Evolutionary conservation across 2,888 invertebrate species (phyloP).

Genomic region (Drosophila mayaguana): DNA sequence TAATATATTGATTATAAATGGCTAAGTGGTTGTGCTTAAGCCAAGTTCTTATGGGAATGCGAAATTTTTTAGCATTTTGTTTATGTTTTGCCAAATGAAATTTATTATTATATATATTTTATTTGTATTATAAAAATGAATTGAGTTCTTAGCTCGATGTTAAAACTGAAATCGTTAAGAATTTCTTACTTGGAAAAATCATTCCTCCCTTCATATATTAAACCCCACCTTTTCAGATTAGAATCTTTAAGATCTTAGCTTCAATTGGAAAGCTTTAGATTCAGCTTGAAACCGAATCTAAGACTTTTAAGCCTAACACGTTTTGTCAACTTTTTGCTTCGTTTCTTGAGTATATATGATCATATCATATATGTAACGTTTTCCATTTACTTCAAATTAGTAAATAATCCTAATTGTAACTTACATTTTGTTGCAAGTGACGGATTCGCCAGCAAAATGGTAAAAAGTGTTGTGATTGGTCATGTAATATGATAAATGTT

Average conservation of each 20-base stretch:
- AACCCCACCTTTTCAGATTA: too few species aligned
- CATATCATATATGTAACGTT: neutral
- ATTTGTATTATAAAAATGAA: neutral
- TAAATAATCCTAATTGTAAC: neutral
- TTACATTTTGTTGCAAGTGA: neutral
- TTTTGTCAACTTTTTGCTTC: neutral
- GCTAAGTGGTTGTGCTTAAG: slow-evolving; percentile 16
- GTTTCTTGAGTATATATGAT: neutral
- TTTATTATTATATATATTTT: neutral
- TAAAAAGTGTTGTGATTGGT: neutral
- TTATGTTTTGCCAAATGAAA: neutral
- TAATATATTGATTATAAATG: slow-evolving; percentile 39
- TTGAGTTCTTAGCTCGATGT: neutral
- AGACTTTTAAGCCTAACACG: neutral
- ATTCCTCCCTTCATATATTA: too few species aligned
- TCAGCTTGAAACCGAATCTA: too few species aligned
- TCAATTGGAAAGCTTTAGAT: neutral
- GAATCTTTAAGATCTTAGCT: too few species aligned
- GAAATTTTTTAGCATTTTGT: slow-evolving; percentile 1
- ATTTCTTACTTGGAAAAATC: neutral
- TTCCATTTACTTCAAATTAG: neutral
- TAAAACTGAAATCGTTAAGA: neutral
- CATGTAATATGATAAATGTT: neutral
- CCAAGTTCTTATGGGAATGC: slow-evolving; percentile 1
- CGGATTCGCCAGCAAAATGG: neutral